A percentile compares a stretch with the other conserved stretches of the same genome.
Evolutionary conservation across 1,140 invertebrate species (phyloP).

Genomic region (Bilobella aurantiaca): DNA sequence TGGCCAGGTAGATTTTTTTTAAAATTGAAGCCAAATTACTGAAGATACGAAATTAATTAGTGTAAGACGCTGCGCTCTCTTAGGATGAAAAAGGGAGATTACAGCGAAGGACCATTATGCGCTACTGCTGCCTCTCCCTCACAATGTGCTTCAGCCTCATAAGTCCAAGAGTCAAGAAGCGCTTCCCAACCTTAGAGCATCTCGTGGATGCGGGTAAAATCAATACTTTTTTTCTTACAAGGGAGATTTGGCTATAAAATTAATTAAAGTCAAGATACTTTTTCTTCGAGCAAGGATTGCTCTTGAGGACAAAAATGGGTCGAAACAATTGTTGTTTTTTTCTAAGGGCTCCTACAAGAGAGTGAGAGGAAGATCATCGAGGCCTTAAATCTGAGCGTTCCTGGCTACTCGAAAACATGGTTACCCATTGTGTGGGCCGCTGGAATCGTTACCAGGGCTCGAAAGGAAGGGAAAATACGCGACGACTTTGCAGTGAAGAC

Average conservation of each 20-base stretch:
- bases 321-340: too few relatives aligned
- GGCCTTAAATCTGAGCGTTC: constrained; percentile 68
- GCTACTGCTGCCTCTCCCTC: constrained; percentile 69
- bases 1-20: constrained; percentile 26
- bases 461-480: constrained; percentile 80
- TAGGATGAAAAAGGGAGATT: constrained; percentile 72
- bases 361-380: constrained; percentile 73
- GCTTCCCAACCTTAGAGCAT: constrained; percentile 79
- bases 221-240: background rate
- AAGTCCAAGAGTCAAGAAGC: constrained; percentile 77
- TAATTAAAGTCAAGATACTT: background rate
- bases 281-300: constrained; percentile 35
- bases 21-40: background rate
- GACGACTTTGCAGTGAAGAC: constrained; percentile 89
- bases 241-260: background rate
- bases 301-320: too few relatives aligned
- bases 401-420: constrained; percentile 84
- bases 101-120: constrained; percentile 74
- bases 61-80: background rate
- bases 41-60: background rate
- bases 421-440: constrained; percentile 88
- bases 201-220: constrained; percentile 61
- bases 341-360: constrained; percentile 72
- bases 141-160: constrained; percentile 72
- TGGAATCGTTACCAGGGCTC: constrained; percentile 69